phyloP scores from a whole-genome alignment of 2,113 vertebrate genomes.

The Odocoileus hemionus region DNA sequence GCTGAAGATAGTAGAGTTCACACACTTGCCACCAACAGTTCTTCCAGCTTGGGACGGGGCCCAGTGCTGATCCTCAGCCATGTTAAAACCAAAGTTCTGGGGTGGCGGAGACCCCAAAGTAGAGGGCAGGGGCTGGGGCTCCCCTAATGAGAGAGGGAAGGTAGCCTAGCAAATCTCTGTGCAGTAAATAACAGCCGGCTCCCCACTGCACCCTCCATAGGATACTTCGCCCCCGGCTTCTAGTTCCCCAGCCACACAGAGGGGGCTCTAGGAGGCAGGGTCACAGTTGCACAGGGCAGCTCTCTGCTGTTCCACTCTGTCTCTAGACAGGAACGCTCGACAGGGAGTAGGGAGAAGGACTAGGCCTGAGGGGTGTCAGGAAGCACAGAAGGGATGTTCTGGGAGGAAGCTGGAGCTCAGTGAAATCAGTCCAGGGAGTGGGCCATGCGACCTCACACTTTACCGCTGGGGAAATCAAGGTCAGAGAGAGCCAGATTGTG shows the following conservation, averaged over 20 bases:
- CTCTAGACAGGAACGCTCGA: not conserved
- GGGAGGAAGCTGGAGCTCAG: not conserved
- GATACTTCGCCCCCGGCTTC: not conserved
- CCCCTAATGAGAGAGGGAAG: not conserved
- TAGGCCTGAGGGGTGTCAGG: not conserved
- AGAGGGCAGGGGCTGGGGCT: not conserved
- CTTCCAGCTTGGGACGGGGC: not conserved
- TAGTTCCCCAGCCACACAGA: not conserved
- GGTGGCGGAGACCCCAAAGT: not conserved
- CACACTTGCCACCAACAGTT: not conserved
- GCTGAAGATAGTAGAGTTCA: not conserved
- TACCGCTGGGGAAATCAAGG: not conserved
- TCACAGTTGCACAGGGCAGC: not conserved
- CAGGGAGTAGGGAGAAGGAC: not conserved
- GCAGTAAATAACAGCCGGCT: not conserved
- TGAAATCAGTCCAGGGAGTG: not conserved
- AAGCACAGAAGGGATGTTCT: not conserved
- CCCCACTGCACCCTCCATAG: not conserved
- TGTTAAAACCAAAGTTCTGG: not conserved
- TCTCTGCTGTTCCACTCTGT: not conserved
- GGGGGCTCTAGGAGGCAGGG: not conserved
- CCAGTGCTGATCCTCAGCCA: not conserved
- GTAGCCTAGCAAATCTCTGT: not conserved
- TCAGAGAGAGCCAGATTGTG: not conserved
- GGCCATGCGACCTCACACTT: not conserved